Conservation (phyloP, 2,113 vertebrate genomes). For the Penelope pileata region DNA sequence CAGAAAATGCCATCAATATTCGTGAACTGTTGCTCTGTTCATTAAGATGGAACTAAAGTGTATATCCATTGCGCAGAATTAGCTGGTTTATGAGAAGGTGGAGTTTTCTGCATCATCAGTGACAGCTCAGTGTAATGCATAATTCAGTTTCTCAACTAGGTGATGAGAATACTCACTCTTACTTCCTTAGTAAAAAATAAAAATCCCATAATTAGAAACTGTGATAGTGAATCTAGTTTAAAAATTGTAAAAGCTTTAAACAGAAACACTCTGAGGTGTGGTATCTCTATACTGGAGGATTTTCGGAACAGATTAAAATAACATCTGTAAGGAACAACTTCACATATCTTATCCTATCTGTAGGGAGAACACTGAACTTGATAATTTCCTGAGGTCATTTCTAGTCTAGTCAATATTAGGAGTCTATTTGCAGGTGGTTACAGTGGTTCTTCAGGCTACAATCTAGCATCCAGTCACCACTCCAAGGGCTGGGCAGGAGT, state of each 20-base stretch:
- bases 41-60: neutral
- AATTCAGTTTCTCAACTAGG: neutral
- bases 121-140: neutral
- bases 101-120: neutral
- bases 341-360: neutral
- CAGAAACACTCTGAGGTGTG: neutral
- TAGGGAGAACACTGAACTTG: neutral
- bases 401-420: neutral
- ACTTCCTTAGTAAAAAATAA: neutral
- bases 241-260: neutral
- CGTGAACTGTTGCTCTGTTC: neutral
- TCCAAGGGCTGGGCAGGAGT: neutral
- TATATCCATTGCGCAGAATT: neutral
- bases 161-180: neutral
- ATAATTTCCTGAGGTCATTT: neutral
- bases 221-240: neutral
- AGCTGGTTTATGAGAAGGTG: neutral
- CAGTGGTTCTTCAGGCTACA: neutral
- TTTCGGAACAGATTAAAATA: neutral
- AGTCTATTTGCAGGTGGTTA: neutral
- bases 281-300: neutral
- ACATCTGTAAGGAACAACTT: neutral
- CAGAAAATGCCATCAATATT: neutral
- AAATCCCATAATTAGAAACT: neutral
- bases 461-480: neutral